phyloP scores from a whole-genome alignment of 2,888 invertebrate species.

The Agonum fuliginosum region DNA sequence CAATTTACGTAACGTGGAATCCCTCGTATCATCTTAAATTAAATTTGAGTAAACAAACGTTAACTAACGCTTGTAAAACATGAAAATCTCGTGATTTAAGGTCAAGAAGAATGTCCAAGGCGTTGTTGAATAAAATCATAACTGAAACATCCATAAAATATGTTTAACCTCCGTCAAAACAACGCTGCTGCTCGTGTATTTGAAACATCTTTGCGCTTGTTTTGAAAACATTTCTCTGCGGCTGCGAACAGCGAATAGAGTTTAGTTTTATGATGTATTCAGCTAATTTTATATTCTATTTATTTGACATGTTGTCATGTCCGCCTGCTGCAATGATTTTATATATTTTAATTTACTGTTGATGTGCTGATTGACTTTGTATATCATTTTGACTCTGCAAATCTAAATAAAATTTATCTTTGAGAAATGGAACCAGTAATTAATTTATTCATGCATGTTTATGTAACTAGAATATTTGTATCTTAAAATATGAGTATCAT shows the following conservation, averaged over 20 bases:
- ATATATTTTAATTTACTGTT: slow-evolving; percentile 19
- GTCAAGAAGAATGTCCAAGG: background rate
- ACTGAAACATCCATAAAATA: slow-evolving; percentile 50
- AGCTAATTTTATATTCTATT: slow-evolving; percentile 50
- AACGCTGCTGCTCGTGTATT: slow-evolving; percentile 33
- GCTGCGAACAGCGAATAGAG: slow-evolving; percentile 54
- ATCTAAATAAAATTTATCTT: slow-evolving; percentile 1
- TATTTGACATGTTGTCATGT: slow-evolving; percentile 57
- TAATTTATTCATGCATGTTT: too few species aligned
- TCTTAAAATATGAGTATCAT: too few species aligned
- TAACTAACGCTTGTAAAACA: too few species aligned
- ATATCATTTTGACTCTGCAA: background rate
- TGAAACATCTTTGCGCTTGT: slow-evolving; percentile 57
- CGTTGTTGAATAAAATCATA: slow-evolving; percentile 42
- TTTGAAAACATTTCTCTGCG: slow-evolving; percentile 51
- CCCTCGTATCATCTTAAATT: too few species aligned
- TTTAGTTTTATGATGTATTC: slow-evolving; percentile 57
- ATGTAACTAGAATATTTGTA: too few species aligned
- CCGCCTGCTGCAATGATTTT: slow-evolving; percentile 11
- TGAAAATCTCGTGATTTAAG: slow-evolving; percentile 2
- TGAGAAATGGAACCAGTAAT: too few species aligned
- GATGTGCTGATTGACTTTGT: slow-evolving; percentile 16
- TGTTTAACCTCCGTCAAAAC: slow-evolving; percentile 52
- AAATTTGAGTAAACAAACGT: too few species aligned
- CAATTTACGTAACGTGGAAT: too few species aligned